A percentile compares a stretch with the other conserved stretches of the same genome.
phyloP scores from a whole-genome alignment of 2,888 invertebrate genomes.

The Macrophya alboannulata region DNA sequence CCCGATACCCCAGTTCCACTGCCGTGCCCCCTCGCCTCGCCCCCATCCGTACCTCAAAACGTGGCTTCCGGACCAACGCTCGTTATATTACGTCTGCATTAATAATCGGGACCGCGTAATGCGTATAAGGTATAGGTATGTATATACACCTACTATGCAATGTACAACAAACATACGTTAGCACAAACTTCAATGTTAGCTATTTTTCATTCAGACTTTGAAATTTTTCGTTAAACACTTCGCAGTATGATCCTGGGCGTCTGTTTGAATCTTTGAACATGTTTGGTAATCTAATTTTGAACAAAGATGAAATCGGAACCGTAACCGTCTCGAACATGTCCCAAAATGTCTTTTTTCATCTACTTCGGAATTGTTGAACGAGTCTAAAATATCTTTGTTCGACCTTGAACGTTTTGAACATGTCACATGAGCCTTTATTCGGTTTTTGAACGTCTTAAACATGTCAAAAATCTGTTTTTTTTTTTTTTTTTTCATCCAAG shows the following conservation, averaged over 20 bases:
- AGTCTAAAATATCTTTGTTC: background rate
- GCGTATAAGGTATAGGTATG: background rate
- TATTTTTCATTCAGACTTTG: background rate
- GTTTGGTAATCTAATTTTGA: background rate
- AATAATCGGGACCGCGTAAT: slow-evolving; percentile 22
- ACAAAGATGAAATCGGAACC: background rate
- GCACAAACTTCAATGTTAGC: slow-evolving; percentile 19
- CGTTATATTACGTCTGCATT: slow-evolving; percentile 47
- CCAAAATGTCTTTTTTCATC: background rate
- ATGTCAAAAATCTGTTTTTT: background rate
- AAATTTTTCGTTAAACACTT: no score
- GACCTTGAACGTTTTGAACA: background rate
- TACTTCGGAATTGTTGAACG: background rate
- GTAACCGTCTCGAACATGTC: background rate
- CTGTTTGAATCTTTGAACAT: background rate
- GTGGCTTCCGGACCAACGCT: slow-evolving; percentile 33
- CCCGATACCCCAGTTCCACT: background rate
- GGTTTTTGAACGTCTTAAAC: background rate
- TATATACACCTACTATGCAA: background rate
- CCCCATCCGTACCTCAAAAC: slow-evolving; percentile 10
- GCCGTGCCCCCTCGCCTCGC: background rate
- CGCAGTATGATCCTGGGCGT: background rate
- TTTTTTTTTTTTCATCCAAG: background rate
- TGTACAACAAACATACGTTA: background rate
- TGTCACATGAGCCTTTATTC: background rate